Evolutionary conservation across 2,888 invertebrate genomes (phyloP).

Genomic region (Suillia variegata): DNA sequence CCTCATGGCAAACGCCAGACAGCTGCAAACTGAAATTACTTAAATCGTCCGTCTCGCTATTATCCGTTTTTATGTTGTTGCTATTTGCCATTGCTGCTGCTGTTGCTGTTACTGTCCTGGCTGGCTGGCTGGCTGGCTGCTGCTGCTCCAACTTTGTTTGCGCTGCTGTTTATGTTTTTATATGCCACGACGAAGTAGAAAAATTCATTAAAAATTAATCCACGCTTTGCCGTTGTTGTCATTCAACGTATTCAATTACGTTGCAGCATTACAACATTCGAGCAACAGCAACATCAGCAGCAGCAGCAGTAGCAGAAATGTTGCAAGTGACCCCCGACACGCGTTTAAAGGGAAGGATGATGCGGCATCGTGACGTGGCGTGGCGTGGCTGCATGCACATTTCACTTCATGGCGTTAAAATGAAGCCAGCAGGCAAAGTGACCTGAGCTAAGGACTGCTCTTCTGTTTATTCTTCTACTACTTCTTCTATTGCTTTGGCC

Average conservation of each 20-base stretch:
- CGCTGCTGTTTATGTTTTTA: constrained; percentile 14
- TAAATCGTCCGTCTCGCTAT: too few species aligned
- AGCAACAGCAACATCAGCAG: not conserved
- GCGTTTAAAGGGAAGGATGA: not conserved
- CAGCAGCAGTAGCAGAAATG: not conserved
- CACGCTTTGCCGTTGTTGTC: constrained; percentile 16
- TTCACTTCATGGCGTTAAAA: not conserved
- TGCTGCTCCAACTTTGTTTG: too few species aligned
- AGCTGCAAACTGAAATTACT: too few species aligned
- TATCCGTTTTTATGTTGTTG: not conserved
- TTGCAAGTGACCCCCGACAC: not conserved
- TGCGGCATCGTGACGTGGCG: too few species aligned
- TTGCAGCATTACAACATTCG: too few species aligned
- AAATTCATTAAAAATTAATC: constrained; percentile 58
- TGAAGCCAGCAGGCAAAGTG: not conserved
- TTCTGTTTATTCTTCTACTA: not conserved
- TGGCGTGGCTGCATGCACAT: too few species aligned
- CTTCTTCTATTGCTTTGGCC: too few species aligned
- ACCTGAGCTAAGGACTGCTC: not conserved
- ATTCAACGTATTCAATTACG: not conserved
- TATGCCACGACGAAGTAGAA: constrained; percentile 19
- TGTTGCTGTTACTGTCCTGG: too few species aligned
- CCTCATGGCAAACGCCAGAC: too few species aligned
- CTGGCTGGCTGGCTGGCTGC: too few species aligned
- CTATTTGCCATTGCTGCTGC: not conserved